Base-by-base conservation (phyloP, 2,888 invertebrate species). In the Cetonia aurata region DNA sequence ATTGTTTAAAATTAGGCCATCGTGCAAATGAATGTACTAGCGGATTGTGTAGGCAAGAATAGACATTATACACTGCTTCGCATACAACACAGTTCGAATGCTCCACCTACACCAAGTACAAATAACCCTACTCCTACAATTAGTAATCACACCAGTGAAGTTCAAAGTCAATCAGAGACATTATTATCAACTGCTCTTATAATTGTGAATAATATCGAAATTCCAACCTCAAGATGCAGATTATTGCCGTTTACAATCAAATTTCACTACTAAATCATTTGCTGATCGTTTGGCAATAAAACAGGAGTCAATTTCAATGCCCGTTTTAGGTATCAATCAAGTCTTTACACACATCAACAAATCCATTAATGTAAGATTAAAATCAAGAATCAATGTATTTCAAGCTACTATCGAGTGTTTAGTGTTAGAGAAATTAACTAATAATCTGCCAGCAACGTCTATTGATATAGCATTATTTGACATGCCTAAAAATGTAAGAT, bases 181-280 rank as follows among this genome's bases (percentile, higher is more conserved):
- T 41, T 25, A n/a, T n/a, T 42, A 46, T 48, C 25, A 19, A 44
- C 59, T 13, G 12, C 48, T 1, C 31, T 19, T 9, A 62, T 48
- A 25, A 1, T 62, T 6, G n/a, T 62, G 12, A 48, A 62, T 12
- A 33, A 19, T 62, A 46, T 48, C n/a, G 8, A 55, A 6, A 31
- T 19, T 19, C 8, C 46, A 62, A 17, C 15, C 33, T 13, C 48
- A 46, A 31, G 46, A 19, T 25, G 48, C 19, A 62, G 59, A 42
- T 41, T 15, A 13, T 59, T 59, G 15, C 15, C 42, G 15, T n/a
- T n/a, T n/a, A n/a, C n/a, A 17, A 59, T 59, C 41, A 19, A 42
- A 59, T 13, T 59, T 59, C 46, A 59, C 42, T 15, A 41, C 59
- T 4, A 46, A 59, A 31, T 33, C 55, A 1, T 12, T 33, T 10